phyloP scores from a whole-genome alignment of 2,888 invertebrate genomes.

The Metacarcinus magister region DNA sequence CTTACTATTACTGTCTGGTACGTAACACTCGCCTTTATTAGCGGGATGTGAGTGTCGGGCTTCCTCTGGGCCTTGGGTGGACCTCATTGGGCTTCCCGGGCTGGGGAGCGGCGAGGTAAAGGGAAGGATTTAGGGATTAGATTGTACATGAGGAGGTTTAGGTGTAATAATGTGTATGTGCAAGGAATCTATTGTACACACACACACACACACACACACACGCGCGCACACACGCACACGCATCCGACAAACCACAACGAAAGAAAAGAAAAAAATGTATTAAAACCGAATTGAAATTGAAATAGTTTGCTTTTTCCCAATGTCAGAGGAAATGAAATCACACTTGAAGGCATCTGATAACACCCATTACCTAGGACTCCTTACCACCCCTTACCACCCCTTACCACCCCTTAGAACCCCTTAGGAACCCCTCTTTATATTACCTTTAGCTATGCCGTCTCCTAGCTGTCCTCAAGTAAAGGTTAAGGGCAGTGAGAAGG shows the following conservation, averaged over 20 bases:
- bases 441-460: neutral
- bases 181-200: neutral
- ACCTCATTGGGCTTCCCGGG: neutral
- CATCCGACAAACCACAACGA: neutral
- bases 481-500: neutral
- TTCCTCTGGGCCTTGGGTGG: neutral
- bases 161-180: neutral
- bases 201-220: neutral
- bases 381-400: too few species aligned
- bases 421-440: neutral
- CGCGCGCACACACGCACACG: neutral
- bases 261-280: neutral
- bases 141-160: neutral
- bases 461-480: neutral
- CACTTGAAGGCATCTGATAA: neutral
- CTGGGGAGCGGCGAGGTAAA: neutral
- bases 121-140: neutral
- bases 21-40: neutral
- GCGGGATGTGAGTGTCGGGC: conserved; percentile 19
- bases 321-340: neutral
- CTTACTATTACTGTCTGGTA: neutral
- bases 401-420: too few species aligned
- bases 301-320: neutral
- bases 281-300: neutral
- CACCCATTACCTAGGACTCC: neutral